Percentiles rank a stretch among this genome's conserved stretches.
These are phyloP conservation scores for Agelastica alni DNA, from an alignment of 2,888 invertebrate genomes.

Conservation along the genomic window DNA sequence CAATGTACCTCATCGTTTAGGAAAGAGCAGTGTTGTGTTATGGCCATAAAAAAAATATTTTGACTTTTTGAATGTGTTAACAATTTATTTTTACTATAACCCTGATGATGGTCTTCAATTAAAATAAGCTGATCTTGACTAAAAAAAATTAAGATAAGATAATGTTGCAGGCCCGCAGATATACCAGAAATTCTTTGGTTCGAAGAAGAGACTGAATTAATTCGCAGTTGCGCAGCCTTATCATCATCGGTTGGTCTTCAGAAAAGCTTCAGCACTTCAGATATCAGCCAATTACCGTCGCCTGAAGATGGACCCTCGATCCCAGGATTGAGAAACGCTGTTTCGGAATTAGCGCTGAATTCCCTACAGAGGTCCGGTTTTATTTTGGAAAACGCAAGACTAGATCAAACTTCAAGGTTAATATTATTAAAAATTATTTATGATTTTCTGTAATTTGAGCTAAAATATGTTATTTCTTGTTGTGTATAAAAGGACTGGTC, in stretches of 20 bases:
- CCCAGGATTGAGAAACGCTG: constrained; percentile 55
- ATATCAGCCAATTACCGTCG: constrained; percentile 67
- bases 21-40: too few species aligned
- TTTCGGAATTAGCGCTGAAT: constrained; percentile 65
- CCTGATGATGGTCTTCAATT: too few species aligned
- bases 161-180: constrained; percentile 61
- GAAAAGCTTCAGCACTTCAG: constrained; percentile 82
- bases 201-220: constrained; percentile 78
- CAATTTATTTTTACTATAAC: too few species aligned
- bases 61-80: too few species aligned
- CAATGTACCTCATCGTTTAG: too few species aligned
- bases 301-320: constrained; percentile 56
- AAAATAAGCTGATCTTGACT: too few species aligned
- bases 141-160: too few species aligned
- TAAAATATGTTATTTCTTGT: too few species aligned
- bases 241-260: constrained; percentile 81
- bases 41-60: too few species aligned
- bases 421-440: too few species aligned
- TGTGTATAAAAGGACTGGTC: too few species aligned
- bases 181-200: constrained; percentile 69
- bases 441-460: too few species aligned
- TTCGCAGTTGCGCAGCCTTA: constrained; percentile 78
- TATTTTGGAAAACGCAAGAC: constrained; percentile 61
- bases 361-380: constrained; percentile 61
- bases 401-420: constrained; percentile 58